Evolutionary conservation across 2,888 invertebrate genomes (phyloP), one percentile per base, ranked within the genome.

Genomic region (Exephanes ischioxanthus): DNA sequence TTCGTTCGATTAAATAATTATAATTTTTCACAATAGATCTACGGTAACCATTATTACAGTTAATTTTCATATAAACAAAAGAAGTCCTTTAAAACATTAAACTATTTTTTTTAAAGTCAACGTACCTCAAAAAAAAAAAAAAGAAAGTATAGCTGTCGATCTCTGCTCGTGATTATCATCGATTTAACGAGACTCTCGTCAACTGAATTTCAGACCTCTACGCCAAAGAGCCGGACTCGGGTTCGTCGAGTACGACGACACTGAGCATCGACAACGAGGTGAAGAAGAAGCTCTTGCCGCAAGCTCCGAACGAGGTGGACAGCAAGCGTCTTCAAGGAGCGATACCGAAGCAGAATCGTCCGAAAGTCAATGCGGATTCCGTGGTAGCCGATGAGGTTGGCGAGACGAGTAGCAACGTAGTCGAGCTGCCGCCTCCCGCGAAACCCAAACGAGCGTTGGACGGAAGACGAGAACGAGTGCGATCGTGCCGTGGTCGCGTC

Each of bases 261-360:
- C 86, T 93, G 48, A 94, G 94, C 83, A 90, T 94, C 76, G 94
- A 94, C 77, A 94, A 94, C 80, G 94, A 94, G 80, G 93, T 92
- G 41, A 93, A 93, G 83, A 94, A 95, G 88, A 95, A 96, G 93
- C 93, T 96, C 67, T 93, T 96, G 76, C 94, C 95, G 26, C 92
- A 94, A 76, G 90, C 88, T 73, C 37, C 88, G 78, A 79, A 83
- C 58, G 90, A 95, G 94, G 88, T 94, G 92, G 88, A 95, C 94
- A 90, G 94, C 94, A 95, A 96, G 93, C 95, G 96, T 93, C 96
- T 96, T 93, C 95, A 96, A 90, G 97, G 97, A 83, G 97, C 96
- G 86, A 96, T 96, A 93, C 97, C 96, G 82, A 97, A 97, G 93
- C 96, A 96, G 94, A 95, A 95, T 95, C 94, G 94, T 94, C 94